A percentile compares a stretch with the other conserved stretches of the same genome.
phyloP scores from a whole-genome alignment of 2,888 invertebrate genomes.

The Eupsilia transversa region DNA sequence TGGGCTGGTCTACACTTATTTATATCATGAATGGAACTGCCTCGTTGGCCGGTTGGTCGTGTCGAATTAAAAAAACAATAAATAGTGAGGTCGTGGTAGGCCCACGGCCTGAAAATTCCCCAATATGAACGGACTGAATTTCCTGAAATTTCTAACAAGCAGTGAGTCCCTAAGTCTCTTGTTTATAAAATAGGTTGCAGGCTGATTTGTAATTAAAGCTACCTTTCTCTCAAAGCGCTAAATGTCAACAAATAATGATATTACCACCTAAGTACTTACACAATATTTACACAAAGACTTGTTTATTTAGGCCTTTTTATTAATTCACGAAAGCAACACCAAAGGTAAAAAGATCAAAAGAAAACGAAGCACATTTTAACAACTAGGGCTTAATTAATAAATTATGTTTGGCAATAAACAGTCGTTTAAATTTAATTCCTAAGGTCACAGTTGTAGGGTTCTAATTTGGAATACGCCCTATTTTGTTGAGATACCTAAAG shows the following conservation, averaged over 20 bases:
- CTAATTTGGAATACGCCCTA: slow-evolving; percentile 30
- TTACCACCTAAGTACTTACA: slow-evolving; percentile 26
- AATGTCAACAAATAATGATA: slow-evolving; percentile 21
- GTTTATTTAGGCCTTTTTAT: slow-evolving; percentile 59
- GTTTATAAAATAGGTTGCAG: background rate
- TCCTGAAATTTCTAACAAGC: background rate
- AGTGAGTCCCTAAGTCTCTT: background rate
- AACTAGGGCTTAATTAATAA: slow-evolving; percentile 62
- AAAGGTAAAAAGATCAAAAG: slow-evolving; percentile 63
- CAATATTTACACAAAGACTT: slow-evolving; percentile 34
- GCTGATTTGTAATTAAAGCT: background rate
- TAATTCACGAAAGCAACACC: slow-evolving; percentile 53
- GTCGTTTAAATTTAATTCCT: slow-evolving; percentile 64
- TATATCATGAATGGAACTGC: too few species aligned
- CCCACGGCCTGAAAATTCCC: too few species aligned
- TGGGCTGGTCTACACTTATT: too few species aligned
- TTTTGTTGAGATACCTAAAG: slow-evolving; percentile 21
- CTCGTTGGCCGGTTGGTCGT: too few species aligned
- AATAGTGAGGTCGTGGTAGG: too few species aligned
- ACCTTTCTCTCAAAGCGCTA: slow-evolving; percentile 24
- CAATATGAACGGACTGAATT: background rate
- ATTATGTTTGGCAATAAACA: slow-evolving; percentile 64
- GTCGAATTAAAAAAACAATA: too few species aligned
- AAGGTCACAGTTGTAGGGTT: slow-evolving; percentile 42
- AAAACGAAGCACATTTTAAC: slow-evolving; percentile 50